phyloP scores from a whole-genome alignment of 2,113 vertebrate species.

The Odocoileus hemionus region DNA sequence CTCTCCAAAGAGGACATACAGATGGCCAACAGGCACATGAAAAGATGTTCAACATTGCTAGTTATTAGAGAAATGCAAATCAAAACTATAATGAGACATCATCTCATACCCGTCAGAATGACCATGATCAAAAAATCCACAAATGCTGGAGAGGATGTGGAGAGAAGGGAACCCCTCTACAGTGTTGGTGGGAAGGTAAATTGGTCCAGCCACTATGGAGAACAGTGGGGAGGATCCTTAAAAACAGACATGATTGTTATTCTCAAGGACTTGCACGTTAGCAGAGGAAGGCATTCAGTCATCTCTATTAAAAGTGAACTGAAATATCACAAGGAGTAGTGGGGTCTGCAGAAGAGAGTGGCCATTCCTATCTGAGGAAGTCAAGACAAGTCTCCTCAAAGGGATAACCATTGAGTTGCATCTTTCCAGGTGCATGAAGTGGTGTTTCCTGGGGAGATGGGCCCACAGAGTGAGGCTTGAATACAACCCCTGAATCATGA shows the following conservation, averaged over 20 bases:
- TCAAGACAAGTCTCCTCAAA: neutral
- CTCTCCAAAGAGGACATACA: neutral
- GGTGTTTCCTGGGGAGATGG: neutral
- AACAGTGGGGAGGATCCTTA: neutral
- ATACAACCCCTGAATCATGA: neutral
- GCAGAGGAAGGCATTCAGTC: neutral
- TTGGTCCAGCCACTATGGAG: neutral
- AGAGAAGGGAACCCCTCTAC: neutral
- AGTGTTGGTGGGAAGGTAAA: neutral
- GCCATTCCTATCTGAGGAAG: neutral
- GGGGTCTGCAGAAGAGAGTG: neutral
- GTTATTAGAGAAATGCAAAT: neutral
- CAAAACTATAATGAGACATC: neutral
- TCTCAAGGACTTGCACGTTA: neutral
- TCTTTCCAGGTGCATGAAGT: neutral
- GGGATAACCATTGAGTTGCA: neutral
- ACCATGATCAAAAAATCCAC: neutral
- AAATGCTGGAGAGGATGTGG: neutral
- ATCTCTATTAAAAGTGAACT: neutral
- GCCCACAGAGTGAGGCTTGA: neutral
- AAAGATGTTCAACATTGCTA: neutral
- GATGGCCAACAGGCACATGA: neutral
- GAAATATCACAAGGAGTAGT: neutral
- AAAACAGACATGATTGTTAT: neutral
- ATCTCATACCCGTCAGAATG: neutral